These are phyloP conservation scores for Philhelius pedissequus DNA, from an alignment of 2,888 invertebrate genomes.

Conservation along the genomic window DNA sequence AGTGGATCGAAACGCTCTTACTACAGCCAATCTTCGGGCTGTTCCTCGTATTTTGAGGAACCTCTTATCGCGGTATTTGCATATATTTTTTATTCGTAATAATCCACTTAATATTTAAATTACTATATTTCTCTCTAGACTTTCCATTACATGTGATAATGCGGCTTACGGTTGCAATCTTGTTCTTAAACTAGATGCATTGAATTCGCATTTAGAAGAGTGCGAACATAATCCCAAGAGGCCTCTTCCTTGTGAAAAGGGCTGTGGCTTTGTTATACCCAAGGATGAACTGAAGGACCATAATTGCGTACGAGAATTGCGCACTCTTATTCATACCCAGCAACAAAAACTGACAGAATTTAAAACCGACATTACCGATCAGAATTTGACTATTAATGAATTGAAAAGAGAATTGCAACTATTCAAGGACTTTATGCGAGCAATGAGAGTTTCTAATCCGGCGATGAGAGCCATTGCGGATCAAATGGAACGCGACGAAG, in stretches of 20 bases:
- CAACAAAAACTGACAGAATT: constrained; percentile 92
- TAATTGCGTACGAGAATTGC: constrained; percentile 94
- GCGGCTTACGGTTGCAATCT: constrained; percentile 91
- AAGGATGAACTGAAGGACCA: constrained; percentile 97
- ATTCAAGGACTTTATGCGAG: constrained; percentile 95
- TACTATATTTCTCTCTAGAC: constrained; percentile 79
- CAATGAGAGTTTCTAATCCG: constrained; percentile 94
- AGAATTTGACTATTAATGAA: constrained; percentile 92
- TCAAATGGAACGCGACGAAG: constrained; percentile 96
- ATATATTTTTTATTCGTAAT: neutral
- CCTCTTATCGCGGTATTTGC: constrained; percentile 88
- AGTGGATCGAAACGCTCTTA: constrained; percentile 93
- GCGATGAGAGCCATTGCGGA: constrained; percentile 95
- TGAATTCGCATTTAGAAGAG: constrained; percentile 92
- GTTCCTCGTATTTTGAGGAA: constrained; percentile 96
- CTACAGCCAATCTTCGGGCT: constrained; percentile 92
- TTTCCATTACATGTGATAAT: constrained; percentile 95
- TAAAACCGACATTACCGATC: constrained; percentile 92
- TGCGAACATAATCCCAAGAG: constrained; percentile 97
- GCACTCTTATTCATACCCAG: constrained; percentile 90
- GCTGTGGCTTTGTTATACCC: constrained; percentile 95
- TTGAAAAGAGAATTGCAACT: constrained; percentile 92
- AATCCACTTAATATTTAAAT: too few relatives aligned
- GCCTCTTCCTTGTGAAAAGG: constrained; percentile 94
- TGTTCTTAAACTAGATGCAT: constrained; percentile 91